Evolutionary conservation across 2,888 invertebrate species (phyloP).

Genomic region (Cordylochernes scorpioides): DNA sequence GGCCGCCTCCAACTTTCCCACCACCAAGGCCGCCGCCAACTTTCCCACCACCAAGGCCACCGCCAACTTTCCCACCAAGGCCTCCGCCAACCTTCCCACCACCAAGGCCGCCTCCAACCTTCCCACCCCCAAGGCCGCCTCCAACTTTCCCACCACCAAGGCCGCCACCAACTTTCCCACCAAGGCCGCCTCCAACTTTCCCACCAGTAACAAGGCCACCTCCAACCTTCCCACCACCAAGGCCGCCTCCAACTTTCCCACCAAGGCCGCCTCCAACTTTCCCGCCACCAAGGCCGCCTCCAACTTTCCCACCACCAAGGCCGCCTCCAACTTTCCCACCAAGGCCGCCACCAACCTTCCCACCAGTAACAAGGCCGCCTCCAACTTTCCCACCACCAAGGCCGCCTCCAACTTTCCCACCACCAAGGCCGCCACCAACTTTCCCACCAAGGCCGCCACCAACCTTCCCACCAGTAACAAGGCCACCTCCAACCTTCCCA

Average conservation of each 20-base stretch:
- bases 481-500: constrained; percentile 3
- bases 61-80: constrained; percentile 16
- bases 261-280: constrained; percentile 15
- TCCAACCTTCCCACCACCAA: neutral
- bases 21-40: constrained; percentile 17
- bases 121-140: neutral
- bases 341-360: neutral
- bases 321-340: neutral
- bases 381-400: neutral
- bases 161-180: neutral
- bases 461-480: constrained; percentile 3
- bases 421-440: constrained; percentile 1
- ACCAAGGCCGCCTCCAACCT: neutral
- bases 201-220: constrained; percentile 1
- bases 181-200: neutral
- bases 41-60: neutral
- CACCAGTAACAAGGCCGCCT: neutral
- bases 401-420: constrained; percentile 1
- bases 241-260: neutral
- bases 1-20: neutral
- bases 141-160: neutral
- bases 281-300: constrained; percentile 6
- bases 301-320: neutral
- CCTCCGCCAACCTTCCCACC: neutral
- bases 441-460: constrained; percentile 2